A percentile compares a stretch with the other conserved stretches of the same genome.
Evolutionary conservation across 2,113 vertebrate species (phyloP).

Genomic region (Gasterosteus aculeatus): DNA sequence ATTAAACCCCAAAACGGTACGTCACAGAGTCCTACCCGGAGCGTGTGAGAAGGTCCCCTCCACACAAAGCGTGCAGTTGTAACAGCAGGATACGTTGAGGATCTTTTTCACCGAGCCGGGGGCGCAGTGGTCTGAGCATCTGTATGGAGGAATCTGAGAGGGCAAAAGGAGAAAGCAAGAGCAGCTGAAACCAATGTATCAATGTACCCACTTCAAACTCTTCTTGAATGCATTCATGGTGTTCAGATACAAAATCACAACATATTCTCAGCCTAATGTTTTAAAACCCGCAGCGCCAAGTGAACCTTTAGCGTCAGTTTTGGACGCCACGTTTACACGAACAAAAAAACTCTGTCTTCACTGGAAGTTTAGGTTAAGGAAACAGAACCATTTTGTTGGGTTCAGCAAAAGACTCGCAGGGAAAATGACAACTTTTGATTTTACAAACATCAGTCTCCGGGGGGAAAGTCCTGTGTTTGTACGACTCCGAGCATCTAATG

Average conservation of each 20-base stretch:
- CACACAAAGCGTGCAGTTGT: slow-evolving; percentile 42
- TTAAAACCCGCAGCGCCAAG: too few species aligned
- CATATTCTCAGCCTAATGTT: too few species aligned
- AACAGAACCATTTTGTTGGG: too few species aligned
- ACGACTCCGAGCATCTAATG: neutral
- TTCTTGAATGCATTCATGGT: too few species aligned
- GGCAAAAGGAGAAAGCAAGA: neutral
- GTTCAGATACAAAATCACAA: neutral
- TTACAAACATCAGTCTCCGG: neutral
- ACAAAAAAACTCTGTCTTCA: neutral
- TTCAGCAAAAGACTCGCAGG: too few species aligned
- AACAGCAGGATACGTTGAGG: slow-evolving; percentile 63
- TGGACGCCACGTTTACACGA: too few species aligned
- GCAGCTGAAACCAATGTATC: neutral
- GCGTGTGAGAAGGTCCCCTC: slow-evolving; percentile 59
- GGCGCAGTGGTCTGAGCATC: slow-evolving; percentile 48
- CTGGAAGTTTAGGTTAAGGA: too few species aligned
- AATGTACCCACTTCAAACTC: too few species aligned
- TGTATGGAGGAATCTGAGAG: slow-evolving; percentile 35
- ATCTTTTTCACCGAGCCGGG: slow-evolving; percentile 60
- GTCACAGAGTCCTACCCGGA: slow-evolving; percentile 44
- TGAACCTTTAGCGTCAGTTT: too few species aligned
- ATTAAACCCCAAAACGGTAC: neutral
- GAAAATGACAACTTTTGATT: neutral
- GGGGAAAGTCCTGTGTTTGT: neutral